Conservation (phyloP, 2,797 vertebrate genomes). For the Setipinna tenuifilis region DNA sequence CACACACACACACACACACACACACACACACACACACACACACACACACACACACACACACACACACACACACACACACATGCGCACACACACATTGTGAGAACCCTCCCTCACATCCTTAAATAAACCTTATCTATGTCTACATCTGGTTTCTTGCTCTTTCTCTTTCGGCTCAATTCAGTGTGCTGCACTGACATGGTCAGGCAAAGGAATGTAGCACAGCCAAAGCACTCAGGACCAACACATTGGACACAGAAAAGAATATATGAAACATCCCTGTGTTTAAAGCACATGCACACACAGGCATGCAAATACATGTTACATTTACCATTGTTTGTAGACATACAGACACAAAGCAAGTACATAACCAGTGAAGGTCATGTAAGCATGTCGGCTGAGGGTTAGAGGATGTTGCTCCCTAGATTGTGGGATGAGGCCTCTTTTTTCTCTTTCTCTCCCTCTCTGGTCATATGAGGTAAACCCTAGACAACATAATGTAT, state of each 20-base stretch:
- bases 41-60: not conserved
- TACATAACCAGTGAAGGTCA: no score
- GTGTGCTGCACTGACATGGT: not conserved
- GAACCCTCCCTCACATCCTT: not conserved
- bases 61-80: not conserved
- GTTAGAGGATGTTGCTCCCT: no score
- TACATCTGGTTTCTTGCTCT: not conserved
- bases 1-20: not conserved
- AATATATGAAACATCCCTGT: no score
- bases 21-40: slow-evolving; percentile 1
- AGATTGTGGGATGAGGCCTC: no score
- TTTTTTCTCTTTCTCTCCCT: no score
- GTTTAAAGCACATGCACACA: no score
- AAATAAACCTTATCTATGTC: not conserved
- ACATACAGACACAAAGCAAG: no score
- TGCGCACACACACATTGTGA: not conserved
- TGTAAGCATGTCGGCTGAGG: no score
- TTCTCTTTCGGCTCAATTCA: not conserved
- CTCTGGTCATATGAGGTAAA: no score
- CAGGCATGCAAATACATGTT: no score
- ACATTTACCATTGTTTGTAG: no score
- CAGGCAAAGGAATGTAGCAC: not conserved
- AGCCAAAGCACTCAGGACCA: not conserved
- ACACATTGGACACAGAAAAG: not conserved
- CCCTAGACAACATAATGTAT: no score